Percentiles rank a stretch among this genome's conserved stretches.
phyloP scores from a whole-genome alignment of 1,140 invertebrate genomes.

The Leucophenga varia region DNA sequence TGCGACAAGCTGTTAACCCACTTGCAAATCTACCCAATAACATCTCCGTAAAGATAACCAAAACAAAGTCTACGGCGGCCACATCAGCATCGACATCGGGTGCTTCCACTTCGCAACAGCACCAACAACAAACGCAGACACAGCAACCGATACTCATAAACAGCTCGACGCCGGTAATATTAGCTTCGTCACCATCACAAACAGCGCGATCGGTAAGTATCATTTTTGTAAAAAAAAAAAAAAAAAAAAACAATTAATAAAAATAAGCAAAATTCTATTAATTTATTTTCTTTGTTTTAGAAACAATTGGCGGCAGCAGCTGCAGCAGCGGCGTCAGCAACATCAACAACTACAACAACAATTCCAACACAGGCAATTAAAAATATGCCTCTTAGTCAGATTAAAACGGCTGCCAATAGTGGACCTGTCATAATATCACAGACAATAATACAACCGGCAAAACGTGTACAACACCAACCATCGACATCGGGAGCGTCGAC shows the following conservation, averaged over 20 bases:
- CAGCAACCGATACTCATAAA: conserved; percentile 50
- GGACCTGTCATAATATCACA: conserved; percentile 52
- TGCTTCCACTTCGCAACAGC: conserved; percentile 11
- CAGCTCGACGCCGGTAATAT: conserved; percentile 49
- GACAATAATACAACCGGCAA: conserved; percentile 52
- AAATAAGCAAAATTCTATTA: neutral
- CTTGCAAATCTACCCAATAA: conserved; percentile 51
- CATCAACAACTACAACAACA: conserved; percentile 30
- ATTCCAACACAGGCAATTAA: conserved; percentile 49
- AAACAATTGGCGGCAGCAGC: conserved; percentile 35
- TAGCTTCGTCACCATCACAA: conserved; percentile 42
- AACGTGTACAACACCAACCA: conserved; percentile 39
- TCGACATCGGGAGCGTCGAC: conserved; percentile 8
- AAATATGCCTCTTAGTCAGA: conserved; percentile 49
- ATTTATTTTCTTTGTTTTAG: conserved; percentile 15
- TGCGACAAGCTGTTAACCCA: conserved; percentile 37
- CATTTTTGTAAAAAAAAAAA: neutral
- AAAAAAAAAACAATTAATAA: too few species aligned
- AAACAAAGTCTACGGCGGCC: conserved; percentile 38
- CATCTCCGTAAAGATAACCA: conserved; percentile 52
- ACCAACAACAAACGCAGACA: conserved; percentile 22
- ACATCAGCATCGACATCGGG: conserved; percentile 12
- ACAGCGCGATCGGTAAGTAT: conserved; percentile 31
- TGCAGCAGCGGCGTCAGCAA: conserved; percentile 24
- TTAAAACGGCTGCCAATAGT: conserved; percentile 48